Percentiles rank a stretch among this genome's conserved stretches.
phyloP scores from a whole-genome alignment of 1,140 invertebrate species.

The Arctopsyche grandis region DNA sequence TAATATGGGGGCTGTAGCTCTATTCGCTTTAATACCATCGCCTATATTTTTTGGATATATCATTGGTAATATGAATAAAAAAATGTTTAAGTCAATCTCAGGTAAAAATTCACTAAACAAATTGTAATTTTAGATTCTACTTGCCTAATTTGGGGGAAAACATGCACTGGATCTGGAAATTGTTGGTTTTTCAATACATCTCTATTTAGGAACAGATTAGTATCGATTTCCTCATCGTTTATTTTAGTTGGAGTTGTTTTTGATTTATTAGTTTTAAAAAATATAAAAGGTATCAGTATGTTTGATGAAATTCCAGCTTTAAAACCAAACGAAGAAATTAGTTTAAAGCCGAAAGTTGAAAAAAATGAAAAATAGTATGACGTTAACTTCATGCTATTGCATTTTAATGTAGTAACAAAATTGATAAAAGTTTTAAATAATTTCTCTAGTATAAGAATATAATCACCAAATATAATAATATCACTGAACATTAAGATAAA shows the following conservation, averaged over 20 bases:
- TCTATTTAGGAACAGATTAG: constrained; percentile 71
- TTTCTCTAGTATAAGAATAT: too few species aligned
- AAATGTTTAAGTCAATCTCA: too few species aligned
- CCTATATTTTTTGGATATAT: constrained; percentile 78
- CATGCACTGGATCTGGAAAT: constrained; percentile 75
- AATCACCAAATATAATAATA: too few species aligned
- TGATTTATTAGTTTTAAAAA: constrained; percentile 75
- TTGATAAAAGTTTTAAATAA: background rate
- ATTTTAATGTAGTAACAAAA: too few species aligned
- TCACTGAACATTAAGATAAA: too few species aligned
- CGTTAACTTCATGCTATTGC: background rate
- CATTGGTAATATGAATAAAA: constrained; percentile 66
- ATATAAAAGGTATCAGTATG: constrained; percentile 74
- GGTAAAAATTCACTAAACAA: too few species aligned
- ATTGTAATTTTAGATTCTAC: constrained; percentile 70
- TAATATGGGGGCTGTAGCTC: constrained; percentile 72
- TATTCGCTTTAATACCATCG: constrained; percentile 78
- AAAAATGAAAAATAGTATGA: background rate
- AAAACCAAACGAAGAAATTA: background rate
- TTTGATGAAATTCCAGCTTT: constrained; percentile 64
- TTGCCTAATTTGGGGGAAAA: constrained; percentile 79
- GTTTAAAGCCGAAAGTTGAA: background rate
- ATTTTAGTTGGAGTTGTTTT: constrained; percentile 73
- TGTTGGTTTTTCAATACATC: constrained; percentile 78
- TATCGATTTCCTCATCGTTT: constrained; percentile 74